Evolutionary conservation across 2,113 vertebrate genomes (phyloP).

Genomic region (Notechis scutatus): DNA sequence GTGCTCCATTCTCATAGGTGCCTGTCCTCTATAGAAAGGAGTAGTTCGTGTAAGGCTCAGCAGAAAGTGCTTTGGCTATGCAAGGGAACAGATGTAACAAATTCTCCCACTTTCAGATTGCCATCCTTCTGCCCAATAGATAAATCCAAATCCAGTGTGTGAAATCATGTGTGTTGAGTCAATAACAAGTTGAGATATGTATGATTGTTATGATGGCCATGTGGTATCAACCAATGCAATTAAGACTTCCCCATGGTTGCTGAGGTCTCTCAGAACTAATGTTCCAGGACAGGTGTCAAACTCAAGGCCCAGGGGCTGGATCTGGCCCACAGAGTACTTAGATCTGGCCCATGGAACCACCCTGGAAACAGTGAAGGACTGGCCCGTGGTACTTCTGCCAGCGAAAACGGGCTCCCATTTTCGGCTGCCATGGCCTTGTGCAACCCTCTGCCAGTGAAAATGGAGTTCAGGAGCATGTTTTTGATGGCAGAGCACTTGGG

Average conservation of each 20-base stretch:
- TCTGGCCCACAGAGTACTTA: too few species aligned
- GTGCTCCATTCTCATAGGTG: not conserved
- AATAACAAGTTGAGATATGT: not conserved
- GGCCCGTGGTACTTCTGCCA: too few species aligned
- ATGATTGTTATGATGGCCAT: not conserved
- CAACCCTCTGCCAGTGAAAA: too few species aligned
- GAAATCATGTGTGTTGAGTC: not conserved
- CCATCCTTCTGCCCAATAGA: not conserved
- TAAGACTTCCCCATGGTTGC: not conserved
- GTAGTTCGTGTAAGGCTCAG: not conserved
- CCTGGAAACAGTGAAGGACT: too few species aligned
- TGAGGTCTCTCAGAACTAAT: not conserved
- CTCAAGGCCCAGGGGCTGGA: too few species aligned
- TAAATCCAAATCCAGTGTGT: not conserved
- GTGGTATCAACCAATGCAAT: not conserved
- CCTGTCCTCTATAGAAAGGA: not conserved
- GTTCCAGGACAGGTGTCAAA: not conserved
- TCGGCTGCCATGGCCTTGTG: too few species aligned
- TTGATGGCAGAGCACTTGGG: too few species aligned
- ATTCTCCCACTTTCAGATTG: not conserved
- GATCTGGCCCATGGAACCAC: too few species aligned
- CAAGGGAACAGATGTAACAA: not conserved
- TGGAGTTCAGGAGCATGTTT: too few species aligned
- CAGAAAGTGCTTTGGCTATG: not conserved
- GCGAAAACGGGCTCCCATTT: too few species aligned